Base-by-base conservation (phyloP, 2,888 invertebrate species). In the Callyntrura guangdongensis region DNA sequence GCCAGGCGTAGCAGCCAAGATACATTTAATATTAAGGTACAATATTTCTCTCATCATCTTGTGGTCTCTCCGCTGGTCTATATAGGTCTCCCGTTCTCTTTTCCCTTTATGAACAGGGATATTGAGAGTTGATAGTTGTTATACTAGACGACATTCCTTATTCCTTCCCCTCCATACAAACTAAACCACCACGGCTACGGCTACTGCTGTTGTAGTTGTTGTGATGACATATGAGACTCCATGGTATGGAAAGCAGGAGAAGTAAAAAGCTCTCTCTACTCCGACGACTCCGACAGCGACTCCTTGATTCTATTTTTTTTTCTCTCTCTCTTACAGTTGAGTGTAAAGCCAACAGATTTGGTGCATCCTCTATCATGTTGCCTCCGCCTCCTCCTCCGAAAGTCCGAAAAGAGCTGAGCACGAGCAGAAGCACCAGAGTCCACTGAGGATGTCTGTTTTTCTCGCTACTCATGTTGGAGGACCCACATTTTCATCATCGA, bases 401-500 rank as follows among this genome's bases (percentile, higher is more conserved):
- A 59, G 25, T 47, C 74, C 67, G 67, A 36, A 67, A 45, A 20
- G 59, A 22, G 17, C 53, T 61, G 86, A 79, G 86, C 86, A 79
- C 4, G 86, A 87, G 86, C 86, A 87, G 86, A 64, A 79, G 59
- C n/a, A 59, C 47, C 64, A 25, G n/a, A 49, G 61, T 12, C 14
- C n/a, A 77, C 25, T 86, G 86, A 86, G 86, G 86, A 72, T 85
- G 85, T 85, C 72, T 53, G 56, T 22, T 27, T 84, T 56, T 45
- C 61, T 83, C 64, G 17, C 25, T 83, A 36, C 36, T 36, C 53
- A 56, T 56, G 49, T 59, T 12, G 79, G 81, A 88, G 87, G 87
- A 81, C 81, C 87, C 81, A 81, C 87, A 88, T 88, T 88, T 86
- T 86, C 86, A 88, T 88, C 87, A 88, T 88, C 87, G 87, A 88